Evolutionary conservation across 2,888 invertebrate genomes (phyloP).

Genomic region (Sarcophaga subvicina): DNA sequence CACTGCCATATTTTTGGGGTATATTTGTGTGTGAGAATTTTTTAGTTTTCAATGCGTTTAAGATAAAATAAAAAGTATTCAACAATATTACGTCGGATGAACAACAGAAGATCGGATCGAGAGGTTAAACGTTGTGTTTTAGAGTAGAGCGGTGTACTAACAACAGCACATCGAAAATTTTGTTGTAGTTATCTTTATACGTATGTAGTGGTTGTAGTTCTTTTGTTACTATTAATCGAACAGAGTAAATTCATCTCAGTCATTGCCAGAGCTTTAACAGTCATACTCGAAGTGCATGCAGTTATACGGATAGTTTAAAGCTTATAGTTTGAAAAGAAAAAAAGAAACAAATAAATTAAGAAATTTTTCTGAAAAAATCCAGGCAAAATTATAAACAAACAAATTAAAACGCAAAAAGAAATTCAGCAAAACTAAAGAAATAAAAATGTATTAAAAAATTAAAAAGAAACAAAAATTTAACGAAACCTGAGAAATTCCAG

Average conservation of each 20-base stretch:
- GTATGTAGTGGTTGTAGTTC: constrained; percentile 16
- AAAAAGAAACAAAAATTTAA: constrained; percentile 1
- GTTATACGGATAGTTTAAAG: constrained; percentile 46
- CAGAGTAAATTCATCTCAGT: constrained; percentile 67
- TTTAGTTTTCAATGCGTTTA: constrained; percentile 48
- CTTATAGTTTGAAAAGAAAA: constrained; percentile 7
- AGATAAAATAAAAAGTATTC: constrained; percentile 51
- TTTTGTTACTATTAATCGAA: constrained; percentile 23
- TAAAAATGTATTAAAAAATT: constrained; percentile 6
- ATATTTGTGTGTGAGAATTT: constrained; percentile 7
- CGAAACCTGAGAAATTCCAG: neutral
- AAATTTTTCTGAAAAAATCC: constrained; percentile 31
- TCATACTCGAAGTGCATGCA: constrained; percentile 57
- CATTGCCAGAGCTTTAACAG: constrained; percentile 69
- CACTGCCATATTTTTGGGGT: neutral
- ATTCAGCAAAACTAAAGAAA: constrained; percentile 7
- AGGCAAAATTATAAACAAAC: constrained; percentile 46
- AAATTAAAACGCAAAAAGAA: constrained; percentile 9
- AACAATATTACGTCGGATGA: constrained; percentile 39
- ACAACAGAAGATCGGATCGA: constrained; percentile 36
- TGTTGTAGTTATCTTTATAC: constrained; percentile 2
- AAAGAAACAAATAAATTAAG: constrained; percentile 21
- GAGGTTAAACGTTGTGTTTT: constrained; percentile 16
- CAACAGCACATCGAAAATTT: neutral
- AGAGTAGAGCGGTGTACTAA: neutral